Base-by-base conservation (phyloP, 2,113 vertebrate genomes). In the Oceanodroma tethys region DNA sequence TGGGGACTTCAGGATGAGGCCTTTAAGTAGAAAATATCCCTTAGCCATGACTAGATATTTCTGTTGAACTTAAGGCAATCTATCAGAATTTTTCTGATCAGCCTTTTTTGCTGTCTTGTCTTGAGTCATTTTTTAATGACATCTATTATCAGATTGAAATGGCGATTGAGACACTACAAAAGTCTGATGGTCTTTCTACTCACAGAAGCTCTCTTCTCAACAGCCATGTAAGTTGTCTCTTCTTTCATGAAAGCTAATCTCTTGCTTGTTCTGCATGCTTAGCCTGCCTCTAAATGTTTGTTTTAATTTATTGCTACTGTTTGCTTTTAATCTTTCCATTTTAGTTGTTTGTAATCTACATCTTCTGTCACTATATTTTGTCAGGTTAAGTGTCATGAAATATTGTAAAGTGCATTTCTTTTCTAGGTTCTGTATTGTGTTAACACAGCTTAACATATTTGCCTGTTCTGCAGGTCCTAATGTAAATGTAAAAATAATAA, bases 71-170 rank as follows among this genome's bases (percentile, higher is more conserved):
- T 97, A 94, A 95, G 96, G 71, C 52, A 96, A 91, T 94, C 94
- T 97, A 94, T 97, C 92, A 97, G 75, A 97, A 90, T 97, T 98
- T 98, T 97, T 98, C 79, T 98, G 95, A 97, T 97, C 90, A 98
- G 95, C 96, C 86, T 98, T 97, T 98, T 98, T 97, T 97, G 98
- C 98, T 98, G 96, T 98, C 97, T 98, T 98, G 97, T 98, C 98
- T 98, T 98, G 98, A 98, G 98, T 98, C 91, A 63, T 98, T 98
- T 97, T 98, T 97, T 98, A 98, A 98, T 98, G 97, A 98, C 97
- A 97, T 98, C 97, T 98, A 98, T 98, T 98, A 98, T 98, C 98
- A 98, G 98, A 98, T 98, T 98, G 98, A 98, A 98, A 98, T 98
- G 98, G 98, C 98, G 98, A 98, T 98, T 98, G 98, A 98, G 98